These are phyloP conservation scores for sheep (Ovis aries) DNA, from an alignment of 2,113 vertebrate species.

Conservation along the genomic window DNA sequence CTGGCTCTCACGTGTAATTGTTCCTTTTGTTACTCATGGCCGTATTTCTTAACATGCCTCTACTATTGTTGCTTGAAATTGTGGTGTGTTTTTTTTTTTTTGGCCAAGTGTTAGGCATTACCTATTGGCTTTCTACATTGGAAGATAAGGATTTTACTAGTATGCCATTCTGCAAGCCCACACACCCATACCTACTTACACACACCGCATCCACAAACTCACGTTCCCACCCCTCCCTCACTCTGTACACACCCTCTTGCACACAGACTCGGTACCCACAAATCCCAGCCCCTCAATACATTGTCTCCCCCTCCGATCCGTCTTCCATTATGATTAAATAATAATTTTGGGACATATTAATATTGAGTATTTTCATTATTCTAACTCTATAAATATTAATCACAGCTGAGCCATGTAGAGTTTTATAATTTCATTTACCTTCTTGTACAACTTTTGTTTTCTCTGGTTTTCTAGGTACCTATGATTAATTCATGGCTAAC, in stretches of 20 bases:
- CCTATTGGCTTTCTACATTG: neutral
- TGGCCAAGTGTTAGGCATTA: neutral
- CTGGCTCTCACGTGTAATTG: neutral
- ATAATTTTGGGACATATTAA: slow-evolving; percentile 66
- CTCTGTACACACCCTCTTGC: neutral
- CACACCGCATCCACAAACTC: neutral
- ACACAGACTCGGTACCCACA: rapidly evolving
- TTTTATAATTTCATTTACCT: slow-evolving; percentile 74
- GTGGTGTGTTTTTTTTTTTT: neutral
- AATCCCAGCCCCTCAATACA: too few species aligned
- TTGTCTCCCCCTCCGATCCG: neutral
- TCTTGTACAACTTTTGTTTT: slow-evolving; percentile 73
- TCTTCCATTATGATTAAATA: slow-evolving; percentile 57
- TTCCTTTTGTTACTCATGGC: neutral
- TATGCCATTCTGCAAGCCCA: neutral
- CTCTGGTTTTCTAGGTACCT: slow-evolving; percentile 54
- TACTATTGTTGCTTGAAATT: neutral
- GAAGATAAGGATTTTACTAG: neutral
- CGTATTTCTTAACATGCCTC: neutral
- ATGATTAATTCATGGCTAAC: slow-evolving; percentile 64
- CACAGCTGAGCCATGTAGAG: slow-evolving; percentile 65
- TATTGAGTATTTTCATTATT: slow-evolving; percentile 73
- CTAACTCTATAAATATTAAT: slow-evolving; percentile 73
- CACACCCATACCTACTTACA: neutral
- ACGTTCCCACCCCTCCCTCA: neutral